phyloP scores from a whole-genome alignment of 2,888 invertebrate species.

The Pammene fasciana region DNA sequence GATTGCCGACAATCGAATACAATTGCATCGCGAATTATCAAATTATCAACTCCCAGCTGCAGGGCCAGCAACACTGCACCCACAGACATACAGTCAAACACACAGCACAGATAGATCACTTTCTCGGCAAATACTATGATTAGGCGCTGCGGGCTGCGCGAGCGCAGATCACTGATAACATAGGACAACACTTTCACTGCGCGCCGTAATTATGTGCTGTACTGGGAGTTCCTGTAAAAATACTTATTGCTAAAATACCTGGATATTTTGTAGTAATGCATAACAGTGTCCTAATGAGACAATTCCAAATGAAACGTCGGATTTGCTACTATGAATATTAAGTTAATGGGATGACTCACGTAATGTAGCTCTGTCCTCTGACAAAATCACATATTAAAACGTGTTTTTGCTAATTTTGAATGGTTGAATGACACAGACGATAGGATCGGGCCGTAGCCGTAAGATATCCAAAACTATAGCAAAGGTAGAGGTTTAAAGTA shows the following conservation, averaged over 20 bases:
- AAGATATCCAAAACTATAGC: no score
- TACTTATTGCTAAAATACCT: slow-evolving; percentile 1
- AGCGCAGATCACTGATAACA: slow-evolving; percentile 58
- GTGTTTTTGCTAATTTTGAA: no score
- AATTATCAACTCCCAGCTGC: slow-evolving; percentile 22
- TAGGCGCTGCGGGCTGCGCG: slow-evolving; percentile 54
- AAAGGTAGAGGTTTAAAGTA: no score
- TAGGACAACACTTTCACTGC: slow-evolving; percentile 51
- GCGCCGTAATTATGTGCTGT: slow-evolving; percentile 31
- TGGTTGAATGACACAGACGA: no score
- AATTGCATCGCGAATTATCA: slow-evolving; percentile 26
- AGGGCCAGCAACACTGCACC: slow-evolving; percentile 20
- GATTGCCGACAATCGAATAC: slow-evolving; percentile 17
- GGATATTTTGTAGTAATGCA: neutral
- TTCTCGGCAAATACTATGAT: slow-evolving; percentile 65
- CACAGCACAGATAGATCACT: slow-evolving; percentile 52
- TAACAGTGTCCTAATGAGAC: no score
- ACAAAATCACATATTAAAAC: no score
- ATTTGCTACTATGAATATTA: no score
- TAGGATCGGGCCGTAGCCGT: no score
- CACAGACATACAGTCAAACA: slow-evolving; percentile 21
- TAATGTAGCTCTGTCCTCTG: no score
- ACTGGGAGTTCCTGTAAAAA: slow-evolving; percentile 28
- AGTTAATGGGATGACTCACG: no score
- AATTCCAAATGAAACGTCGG: no score